Percentiles rank a stretch among this genome's conserved stretches.
Conservation (phyloP, 2,113 vertebrate genomes). For the Madoqua kirkii region DNA sequence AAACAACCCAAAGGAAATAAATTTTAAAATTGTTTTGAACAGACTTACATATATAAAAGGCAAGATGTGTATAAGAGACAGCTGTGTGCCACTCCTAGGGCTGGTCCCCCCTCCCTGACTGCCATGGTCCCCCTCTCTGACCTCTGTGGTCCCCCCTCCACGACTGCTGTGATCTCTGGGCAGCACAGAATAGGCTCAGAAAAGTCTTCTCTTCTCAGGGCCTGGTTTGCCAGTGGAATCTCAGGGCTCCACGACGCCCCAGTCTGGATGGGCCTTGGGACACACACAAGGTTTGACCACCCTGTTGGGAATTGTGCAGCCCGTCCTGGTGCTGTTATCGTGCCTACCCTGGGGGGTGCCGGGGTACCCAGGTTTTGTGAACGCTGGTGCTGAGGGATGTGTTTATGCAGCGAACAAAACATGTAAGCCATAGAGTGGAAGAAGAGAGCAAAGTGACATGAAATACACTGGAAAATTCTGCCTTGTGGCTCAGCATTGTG, state of each 20-base stretch:
- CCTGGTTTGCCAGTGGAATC: neutral
- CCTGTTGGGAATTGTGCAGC: too few relatives aligned
- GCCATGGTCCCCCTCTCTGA: too few relatives aligned
- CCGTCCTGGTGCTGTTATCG: too few relatives aligned
- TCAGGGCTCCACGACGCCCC: neutral
- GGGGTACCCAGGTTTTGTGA: neutral
- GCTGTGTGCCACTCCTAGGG: too few relatives aligned
- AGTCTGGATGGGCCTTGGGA: neutral
- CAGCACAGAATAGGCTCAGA: neutral
- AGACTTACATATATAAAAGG: neutral
- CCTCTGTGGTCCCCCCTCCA: too few relatives aligned
- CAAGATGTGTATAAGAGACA: too few relatives aligned
- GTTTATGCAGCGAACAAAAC: neutral
- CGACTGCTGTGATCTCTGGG: fast-evolving
- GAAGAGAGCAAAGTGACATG: neutral
- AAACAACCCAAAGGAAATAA: slow-evolving; percentile 5
- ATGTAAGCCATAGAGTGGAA: neutral
- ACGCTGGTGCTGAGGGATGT: neutral
- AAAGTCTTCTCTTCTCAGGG: neutral
- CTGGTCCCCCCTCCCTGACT: too few relatives aligned
- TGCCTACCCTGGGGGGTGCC: neutral
- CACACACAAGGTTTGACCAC: too few relatives aligned
- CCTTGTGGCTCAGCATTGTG: neutral
- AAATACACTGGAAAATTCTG: neutral
- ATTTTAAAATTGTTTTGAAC: neutral